Conservation (phyloP, 2,888 invertebrate genomes). For the Adineta ricciae region DNA sequence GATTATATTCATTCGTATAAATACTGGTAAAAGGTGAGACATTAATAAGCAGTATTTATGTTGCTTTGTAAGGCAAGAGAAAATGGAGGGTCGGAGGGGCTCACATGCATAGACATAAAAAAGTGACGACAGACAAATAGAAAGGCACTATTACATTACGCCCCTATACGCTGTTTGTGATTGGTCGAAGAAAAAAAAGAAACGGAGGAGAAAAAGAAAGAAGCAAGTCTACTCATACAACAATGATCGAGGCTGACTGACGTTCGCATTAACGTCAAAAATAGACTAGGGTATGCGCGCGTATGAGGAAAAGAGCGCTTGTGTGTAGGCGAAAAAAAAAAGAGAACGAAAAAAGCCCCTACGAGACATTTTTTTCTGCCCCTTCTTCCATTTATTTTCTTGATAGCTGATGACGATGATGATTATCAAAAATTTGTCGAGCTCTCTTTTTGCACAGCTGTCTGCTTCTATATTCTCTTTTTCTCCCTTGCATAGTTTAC, state of each 20-base stretch:
- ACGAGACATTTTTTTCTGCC: background rate
- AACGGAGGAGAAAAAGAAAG: background rate
- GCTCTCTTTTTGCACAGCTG: background rate
- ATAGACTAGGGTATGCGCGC: background rate
- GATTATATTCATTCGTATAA: background rate
- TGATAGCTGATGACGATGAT: background rate
- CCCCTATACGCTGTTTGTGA: background rate
- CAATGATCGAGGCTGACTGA: background rate
- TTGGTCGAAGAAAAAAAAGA: background rate
- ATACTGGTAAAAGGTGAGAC: background rate
- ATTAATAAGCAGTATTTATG: background rate
- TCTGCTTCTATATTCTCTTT: background rate
- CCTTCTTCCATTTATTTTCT: background rate
- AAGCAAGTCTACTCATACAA: background rate
- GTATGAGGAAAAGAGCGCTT: background rate
- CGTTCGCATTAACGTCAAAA: conserved; percentile 5
- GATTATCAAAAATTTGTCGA: background rate
- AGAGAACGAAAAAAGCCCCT: background rate
- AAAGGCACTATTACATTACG: background rate
- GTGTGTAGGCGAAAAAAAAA: background rate
- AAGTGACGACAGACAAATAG: conserved; percentile 3
- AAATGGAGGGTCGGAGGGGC: background rate
- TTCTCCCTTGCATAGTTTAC: background rate
- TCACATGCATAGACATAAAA: background rate
- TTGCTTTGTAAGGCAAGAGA: background rate